phyloP scores from a whole-genome alignment of 2,113 vertebrate genomes.

The Cyanoderma ruficeps region DNA sequence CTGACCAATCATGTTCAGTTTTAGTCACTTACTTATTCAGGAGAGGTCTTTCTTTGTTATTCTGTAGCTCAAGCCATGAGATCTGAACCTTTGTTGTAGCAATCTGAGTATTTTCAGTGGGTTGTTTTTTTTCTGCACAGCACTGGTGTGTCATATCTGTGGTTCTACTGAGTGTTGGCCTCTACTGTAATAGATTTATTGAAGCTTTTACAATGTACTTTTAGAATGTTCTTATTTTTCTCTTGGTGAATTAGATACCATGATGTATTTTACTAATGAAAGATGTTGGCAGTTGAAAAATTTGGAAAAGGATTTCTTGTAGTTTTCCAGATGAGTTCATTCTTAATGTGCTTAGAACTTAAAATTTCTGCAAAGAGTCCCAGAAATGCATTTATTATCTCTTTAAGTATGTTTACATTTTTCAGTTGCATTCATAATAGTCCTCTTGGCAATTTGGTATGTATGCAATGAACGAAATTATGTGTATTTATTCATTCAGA shows the following conservation, averaged over 20 bases:
- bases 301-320: neutral
- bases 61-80: neutral
- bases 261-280: neutral
- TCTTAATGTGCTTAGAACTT: neutral
- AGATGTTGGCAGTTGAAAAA: neutral
- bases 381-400: neutral
- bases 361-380: neutral
- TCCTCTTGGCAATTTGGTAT: neutral
- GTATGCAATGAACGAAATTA: neutral
- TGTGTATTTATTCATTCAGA: neutral
- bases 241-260: neutral
- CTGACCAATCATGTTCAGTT: neutral
- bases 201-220: neutral
- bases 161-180: neutral
- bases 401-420: neutral
- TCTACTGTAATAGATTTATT: neutral
- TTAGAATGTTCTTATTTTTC: neutral
- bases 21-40: neutral
- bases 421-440: neutral
- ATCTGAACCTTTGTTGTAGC: neutral
- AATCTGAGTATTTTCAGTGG: neutral
- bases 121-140: neutral
- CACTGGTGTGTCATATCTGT: neutral
- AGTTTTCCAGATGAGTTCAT: neutral
- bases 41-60: neutral